Evolutionary conservation across 1,140 invertebrate species (phyloP), one percentile per base, ranked within the genome.

Genomic region (Latrodectus geometricus): DNA sequence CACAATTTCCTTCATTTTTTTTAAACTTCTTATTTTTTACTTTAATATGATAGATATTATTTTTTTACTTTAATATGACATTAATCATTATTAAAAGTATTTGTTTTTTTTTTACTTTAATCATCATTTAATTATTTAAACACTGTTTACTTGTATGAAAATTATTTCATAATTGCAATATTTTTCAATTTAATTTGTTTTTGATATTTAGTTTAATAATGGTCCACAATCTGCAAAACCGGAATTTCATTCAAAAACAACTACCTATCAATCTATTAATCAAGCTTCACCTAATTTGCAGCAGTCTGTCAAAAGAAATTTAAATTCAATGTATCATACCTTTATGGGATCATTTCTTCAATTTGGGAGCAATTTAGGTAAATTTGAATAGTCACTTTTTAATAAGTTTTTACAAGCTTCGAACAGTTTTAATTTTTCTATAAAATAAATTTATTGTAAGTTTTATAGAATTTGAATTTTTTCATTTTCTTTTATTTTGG

Each of bases 261-360:
- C 35, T 35, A 35, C 35, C 5, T 35, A 35, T 5, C 4, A 9
- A 49, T 11, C 85, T 15, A 65, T 21, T 17, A 48, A 15, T 23
- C 21, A 23, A 17, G n/a, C 52, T 12, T 69, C 66, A 69, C 35
- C 79, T 21, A 50, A 4, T 49, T n/a, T 35, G 11, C 84, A 61
- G 11, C 11, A 87, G 8, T 92, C 91, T 5, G 92, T 93, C 50
- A 91, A 91, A 35, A 93, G 92, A 11, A 90, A 90, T 61, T 89
- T 94, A 56, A 91, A 92, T 76, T 87, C 90, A 17, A 90, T 92
- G n/a, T 94, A 93, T 89, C 90, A 92, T 23, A 91, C 90, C 7
- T 91, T 91, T 4, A 89, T 94, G 50, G 90, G 91, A 5, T 89
- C 91, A 20, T 95, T 94, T 94, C 92, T 94, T 78, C 91, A 94